Conservation (phyloP, 2,797 vertebrate genomes). For the Sarcophilus harrisii region DNA sequence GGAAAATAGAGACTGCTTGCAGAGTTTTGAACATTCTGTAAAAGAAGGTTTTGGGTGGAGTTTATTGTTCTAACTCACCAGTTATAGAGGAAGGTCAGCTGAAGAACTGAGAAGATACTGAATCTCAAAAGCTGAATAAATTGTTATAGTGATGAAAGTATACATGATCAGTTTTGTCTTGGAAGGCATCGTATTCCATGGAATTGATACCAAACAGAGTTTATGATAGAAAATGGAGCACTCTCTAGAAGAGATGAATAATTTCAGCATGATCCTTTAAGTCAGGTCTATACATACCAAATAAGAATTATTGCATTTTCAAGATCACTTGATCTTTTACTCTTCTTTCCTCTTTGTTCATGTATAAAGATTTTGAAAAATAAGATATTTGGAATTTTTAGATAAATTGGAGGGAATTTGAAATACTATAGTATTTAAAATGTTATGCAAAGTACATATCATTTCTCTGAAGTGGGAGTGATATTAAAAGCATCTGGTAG, state of each 20-base stretch:
- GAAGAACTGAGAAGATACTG: not conserved
- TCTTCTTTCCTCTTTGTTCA: not conserved
- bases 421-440: not conserved
- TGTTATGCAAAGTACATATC: not conserved
- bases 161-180: not conserved
- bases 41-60: not conserved
- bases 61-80: not conserved
- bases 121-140: not conserved
- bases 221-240: not conserved
- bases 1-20: not conserved
- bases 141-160: not conserved
- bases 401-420: slow-evolving; percentile 6
- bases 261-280: not conserved
- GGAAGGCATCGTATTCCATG: not conserved
- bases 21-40: not conserved
- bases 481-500: not conserved
- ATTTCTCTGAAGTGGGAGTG: not conserved
- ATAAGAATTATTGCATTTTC: not conserved
- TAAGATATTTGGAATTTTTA: not conserved
- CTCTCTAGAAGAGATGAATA: not conserved
- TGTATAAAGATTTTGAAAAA: slow-evolving; percentile 2
- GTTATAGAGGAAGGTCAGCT: not conserved
- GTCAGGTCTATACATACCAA: not conserved
- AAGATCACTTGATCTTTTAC: slow-evolving; percentile 19
- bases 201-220: not conserved